phyloP scores from a whole-genome alignment of 2,113 vertebrate genomes.

The Myotis yumanensis region DNA sequence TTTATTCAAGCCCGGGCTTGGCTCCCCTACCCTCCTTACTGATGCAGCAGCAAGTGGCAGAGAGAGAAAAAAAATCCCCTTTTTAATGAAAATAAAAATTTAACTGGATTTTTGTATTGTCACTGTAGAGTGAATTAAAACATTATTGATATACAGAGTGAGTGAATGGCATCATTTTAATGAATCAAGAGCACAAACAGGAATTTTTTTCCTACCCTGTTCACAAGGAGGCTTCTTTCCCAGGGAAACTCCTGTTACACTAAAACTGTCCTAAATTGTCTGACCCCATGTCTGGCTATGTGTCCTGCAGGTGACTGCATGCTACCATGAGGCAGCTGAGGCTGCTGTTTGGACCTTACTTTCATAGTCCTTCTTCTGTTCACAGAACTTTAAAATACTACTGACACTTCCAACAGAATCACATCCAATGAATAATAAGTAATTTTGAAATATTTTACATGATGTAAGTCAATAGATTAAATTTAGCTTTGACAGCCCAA shows the following conservation, averaged over 20 bases:
- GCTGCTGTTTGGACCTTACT: neutral
- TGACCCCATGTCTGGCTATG: neutral
- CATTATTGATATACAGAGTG: neutral
- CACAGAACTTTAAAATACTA: slow-evolving; percentile 45
- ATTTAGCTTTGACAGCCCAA: slow-evolving; percentile 20
- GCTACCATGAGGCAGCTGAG: neutral
- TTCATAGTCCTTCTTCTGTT: neutral
- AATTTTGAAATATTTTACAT: slow-evolving; percentile 28
- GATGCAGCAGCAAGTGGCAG: too few relatives aligned
- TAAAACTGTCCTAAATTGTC: neutral
- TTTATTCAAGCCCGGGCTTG: too few relatives aligned
- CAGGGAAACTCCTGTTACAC: neutral
- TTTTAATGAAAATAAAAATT: slow-evolving; percentile 4
- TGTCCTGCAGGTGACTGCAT: neutral
- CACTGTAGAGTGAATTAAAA: neutral
- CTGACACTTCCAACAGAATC: slow-evolving; percentile 4
- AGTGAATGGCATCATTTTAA: slow-evolving; percentile 51
- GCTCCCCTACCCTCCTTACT: too few relatives aligned
- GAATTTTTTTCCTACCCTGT: neutral
- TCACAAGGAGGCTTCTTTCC: neutral
- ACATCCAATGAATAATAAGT: neutral
- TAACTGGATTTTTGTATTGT: neutral
- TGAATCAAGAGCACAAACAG: neutral
- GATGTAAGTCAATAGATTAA: slow-evolving; percentile 16
- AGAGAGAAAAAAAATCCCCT: neutral